Evolutionary conservation across 2,888 invertebrate genomes (phyloP).

Genomic region (Amphimallon solstitiale): DNA sequence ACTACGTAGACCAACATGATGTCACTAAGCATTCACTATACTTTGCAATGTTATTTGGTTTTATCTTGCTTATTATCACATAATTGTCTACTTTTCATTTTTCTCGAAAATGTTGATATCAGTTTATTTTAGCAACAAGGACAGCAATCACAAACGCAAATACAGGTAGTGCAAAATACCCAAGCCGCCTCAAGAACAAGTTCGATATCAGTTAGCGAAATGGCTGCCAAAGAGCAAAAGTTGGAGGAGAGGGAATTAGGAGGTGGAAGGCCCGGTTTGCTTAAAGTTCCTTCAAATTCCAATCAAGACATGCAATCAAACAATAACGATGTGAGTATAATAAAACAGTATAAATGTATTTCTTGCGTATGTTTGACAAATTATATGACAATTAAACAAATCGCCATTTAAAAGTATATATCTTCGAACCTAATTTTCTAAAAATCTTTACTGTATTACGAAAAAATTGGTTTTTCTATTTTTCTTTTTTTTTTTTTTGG

Average conservation of each 20-base stretch:
- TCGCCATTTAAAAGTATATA: too few species aligned
- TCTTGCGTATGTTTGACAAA: too few species aligned
- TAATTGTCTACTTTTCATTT: not conserved
- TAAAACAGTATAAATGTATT: too few species aligned
- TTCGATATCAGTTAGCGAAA: conserved; percentile 56
- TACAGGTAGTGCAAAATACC: conserved; percentile 51
- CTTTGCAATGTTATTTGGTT: too few species aligned
- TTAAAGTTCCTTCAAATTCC: conserved; percentile 71
- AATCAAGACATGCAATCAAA: conserved; percentile 67
- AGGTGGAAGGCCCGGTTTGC: conserved; percentile 68
- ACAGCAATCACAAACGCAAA: conserved; percentile 49
- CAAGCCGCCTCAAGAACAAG: conserved; percentile 56
- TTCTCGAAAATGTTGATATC: not conserved
- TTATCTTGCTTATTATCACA: too few species aligned
- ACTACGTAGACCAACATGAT: too few species aligned
- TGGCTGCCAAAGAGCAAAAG: conserved; percentile 43
- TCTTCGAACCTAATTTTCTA: too few species aligned
- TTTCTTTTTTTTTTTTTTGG: too few species aligned
- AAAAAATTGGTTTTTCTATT: too few species aligned
- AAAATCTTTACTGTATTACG: too few species aligned
- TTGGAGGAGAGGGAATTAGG: conserved; percentile 51
- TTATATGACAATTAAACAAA: too few species aligned
- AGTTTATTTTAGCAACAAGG: conserved; percentile 31
- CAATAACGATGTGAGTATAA: conserved; percentile 58
- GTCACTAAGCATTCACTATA: too few species aligned